Evolutionary conservation across 2,888 invertebrate genomes (phyloP), one percentile per base, ranked within the genome.

Genomic region (Pterostichus madidus): DNA sequence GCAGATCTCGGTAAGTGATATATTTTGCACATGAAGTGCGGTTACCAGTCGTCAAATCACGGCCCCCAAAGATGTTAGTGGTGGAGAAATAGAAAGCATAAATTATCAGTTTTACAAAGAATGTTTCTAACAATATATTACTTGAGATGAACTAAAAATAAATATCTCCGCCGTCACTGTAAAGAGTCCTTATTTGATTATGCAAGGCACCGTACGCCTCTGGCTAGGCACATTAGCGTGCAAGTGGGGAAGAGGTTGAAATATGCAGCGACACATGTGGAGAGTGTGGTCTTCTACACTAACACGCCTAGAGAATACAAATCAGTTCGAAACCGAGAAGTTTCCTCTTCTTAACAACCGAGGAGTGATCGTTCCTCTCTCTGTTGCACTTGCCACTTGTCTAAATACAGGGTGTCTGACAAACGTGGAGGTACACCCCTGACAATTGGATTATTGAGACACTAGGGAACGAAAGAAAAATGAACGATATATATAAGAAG

Each of bases 311-410:
- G n/a, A 64, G 64, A 64, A 64, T 64, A 64, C 64, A 64, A 64
- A 64, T 64, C 64, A 64, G 64, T 35, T 64, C 64, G 64, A 11
- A 64, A 64, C 32, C 64, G 49, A 49, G 49, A 64, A 64, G 64
- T 64, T 64, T 32, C 64, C 64, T n/a, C 35, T 64, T 64, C 64
- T 35, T 64, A 64, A 13, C 35, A 31, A 32, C 35, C 49, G n/a
- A 49, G 39, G 49, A 49, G n/a, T 49, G 49, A 49, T 49, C 49
- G 13, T 39, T 8, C 49, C n/a, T 13, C 49, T 49, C 11, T 49
- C 49, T 49, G n/a, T 49, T 13, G 13, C 49, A 13, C 49, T 49
- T n/a, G 39, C 39, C 49, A 49, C 49, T 49, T 49, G 49, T 8
- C 49, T 49, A 39, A 39, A 49, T 13, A 49, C 49, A 49, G 49